A percentile compares a stretch with the other conserved stretches of the same genome.
Evolutionary conservation across 2,113 vertebrate genomes (phyloP).

Genomic region (Sebastes schlegelii): DNA sequence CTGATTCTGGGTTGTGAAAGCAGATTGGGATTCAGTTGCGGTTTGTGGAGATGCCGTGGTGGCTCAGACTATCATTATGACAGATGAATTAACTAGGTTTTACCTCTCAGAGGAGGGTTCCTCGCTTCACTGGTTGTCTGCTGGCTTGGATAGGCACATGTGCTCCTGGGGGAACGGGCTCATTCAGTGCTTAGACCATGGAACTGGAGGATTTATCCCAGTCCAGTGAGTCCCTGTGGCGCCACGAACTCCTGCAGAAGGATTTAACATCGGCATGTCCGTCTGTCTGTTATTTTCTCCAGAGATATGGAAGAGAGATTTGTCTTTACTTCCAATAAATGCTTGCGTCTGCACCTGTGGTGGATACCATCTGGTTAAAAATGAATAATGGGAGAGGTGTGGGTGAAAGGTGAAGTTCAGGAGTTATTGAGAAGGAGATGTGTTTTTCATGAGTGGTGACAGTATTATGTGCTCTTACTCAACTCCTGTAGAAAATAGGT

Average conservation of each 20-base stretch:
- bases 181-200: slow-evolving; percentile 69
- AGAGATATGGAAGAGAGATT: slow-evolving; percentile 40
- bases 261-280: slow-evolving; percentile 70
- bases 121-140: slow-evolving; percentile 66
- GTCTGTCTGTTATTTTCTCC: slow-evolving; percentile 45
- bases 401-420: slow-evolving; percentile 33
- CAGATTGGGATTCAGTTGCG: slow-evolving; percentile 41
- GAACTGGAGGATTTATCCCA: slow-evolving; percentile 81
- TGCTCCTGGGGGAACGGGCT: slow-evolving; percentile 62
- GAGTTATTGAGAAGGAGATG: slow-evolving; percentile 33
- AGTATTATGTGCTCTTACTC: slow-evolving; percentile 1
- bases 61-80: slow-evolving; percentile 69
- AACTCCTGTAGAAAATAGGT: background rate
- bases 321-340: slow-evolving; percentile 54
- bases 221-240: slow-evolving; percentile 74
- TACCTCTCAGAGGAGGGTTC: slow-evolving; percentile 66
- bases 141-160: slow-evolving; percentile 74
- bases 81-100: slow-evolving; percentile 73
- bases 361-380: slow-evolving; percentile 37
- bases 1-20: slow-evolving; percentile 21
- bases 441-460: slow-evolving; percentile 14
- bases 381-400: slow-evolving; percentile 31
- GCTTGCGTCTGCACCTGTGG: slow-evolving; percentile 34
- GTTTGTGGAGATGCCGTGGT: slow-evolving; percentile 54
- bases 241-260: slow-evolving; percentile 66